Conservation (phyloP, 2,797 vertebrate genomes). For the Darevskia mixta region DNA sequence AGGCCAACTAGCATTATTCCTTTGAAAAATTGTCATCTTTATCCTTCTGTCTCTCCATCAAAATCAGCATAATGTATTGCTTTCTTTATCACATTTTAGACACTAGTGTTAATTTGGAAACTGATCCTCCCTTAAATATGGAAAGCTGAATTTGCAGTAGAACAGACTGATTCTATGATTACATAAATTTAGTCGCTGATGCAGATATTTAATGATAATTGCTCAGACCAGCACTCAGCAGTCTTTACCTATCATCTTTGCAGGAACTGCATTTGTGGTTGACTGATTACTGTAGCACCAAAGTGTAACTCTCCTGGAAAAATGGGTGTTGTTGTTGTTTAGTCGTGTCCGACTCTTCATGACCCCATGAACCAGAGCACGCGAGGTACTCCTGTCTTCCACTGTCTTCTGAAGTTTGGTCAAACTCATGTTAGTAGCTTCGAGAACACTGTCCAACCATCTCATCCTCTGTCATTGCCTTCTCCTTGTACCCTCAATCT, state of each 20-base stretch:
- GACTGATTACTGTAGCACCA: background rate
- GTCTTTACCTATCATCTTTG: background rate
- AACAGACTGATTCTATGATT: background rate
- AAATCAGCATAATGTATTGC: conserved; percentile 3
- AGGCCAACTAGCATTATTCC: background rate
- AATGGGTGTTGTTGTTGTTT: too few species aligned
- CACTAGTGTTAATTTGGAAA: background rate
- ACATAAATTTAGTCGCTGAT: background rate
- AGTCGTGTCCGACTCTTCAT: too few species aligned
- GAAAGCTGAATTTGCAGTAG: background rate
- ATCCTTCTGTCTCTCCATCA: background rate
- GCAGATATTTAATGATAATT: background rate
- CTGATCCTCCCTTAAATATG: background rate
- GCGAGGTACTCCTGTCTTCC: too few species aligned
- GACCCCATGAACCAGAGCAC: too few species aligned
- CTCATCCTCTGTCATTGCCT: too few species aligned
- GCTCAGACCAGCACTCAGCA: background rate
- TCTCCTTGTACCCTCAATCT: too few species aligned
- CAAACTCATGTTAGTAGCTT: too few species aligned
- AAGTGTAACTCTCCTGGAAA: too few species aligned
- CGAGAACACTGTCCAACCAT: too few species aligned
- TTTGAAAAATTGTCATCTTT: background rate
- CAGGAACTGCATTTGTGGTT: background rate
- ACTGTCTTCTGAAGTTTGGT: too few species aligned
- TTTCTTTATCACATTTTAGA: background rate